phyloP scores from a whole-genome alignment of 2,888 invertebrate species.

The Sphecodes monilicornis region DNA sequence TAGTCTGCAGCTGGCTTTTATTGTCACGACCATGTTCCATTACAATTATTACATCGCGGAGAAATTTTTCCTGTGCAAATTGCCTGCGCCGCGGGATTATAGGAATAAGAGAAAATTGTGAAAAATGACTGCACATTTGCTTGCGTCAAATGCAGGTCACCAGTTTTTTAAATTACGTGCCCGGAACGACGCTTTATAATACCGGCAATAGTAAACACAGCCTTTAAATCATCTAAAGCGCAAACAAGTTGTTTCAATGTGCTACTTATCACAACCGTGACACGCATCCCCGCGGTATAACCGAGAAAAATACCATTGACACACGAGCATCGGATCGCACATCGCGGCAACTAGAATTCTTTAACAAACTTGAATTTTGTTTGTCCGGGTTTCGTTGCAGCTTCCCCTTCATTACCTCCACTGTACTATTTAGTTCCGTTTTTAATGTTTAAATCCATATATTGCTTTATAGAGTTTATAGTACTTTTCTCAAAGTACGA shows the following conservation, averaged over 20 bases:
- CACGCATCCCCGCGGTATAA: not conserved
- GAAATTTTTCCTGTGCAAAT: not conserved
- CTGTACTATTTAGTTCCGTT: not conserved
- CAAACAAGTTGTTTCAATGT: slow-evolving; percentile 9
- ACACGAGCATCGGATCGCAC: no score
- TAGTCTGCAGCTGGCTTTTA: not conserved
- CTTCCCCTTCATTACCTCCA: not conserved
- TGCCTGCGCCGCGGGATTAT: not conserved
- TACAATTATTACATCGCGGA: slow-evolving; percentile 20
- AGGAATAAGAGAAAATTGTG: slow-evolving; percentile 2
- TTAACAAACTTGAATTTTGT: not conserved
- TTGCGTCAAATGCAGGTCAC: slow-evolving; percentile 23
- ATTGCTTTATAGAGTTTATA: not conserved
- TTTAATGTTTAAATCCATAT: not conserved
- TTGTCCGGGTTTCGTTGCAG: not conserved
- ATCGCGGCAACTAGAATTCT: not conserved
- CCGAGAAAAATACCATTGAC: not conserved
- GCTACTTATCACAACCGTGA: slow-evolving; percentile 16
- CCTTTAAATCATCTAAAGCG: slow-evolving; percentile 27
- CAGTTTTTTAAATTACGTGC: slow-evolving; percentile 40
- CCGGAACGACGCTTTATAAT: slow-evolving; percentile 13
- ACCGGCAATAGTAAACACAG: not conserved
- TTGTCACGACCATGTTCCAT: slow-evolving; percentile 13
- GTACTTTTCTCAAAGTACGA: not conserved
- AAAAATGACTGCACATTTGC: not conserved